Evolutionary conservation across 2,888 invertebrate genomes (phyloP), one percentile per base, ranked within the genome.

Genomic region (Tubulanus polymorphus): DNA sequence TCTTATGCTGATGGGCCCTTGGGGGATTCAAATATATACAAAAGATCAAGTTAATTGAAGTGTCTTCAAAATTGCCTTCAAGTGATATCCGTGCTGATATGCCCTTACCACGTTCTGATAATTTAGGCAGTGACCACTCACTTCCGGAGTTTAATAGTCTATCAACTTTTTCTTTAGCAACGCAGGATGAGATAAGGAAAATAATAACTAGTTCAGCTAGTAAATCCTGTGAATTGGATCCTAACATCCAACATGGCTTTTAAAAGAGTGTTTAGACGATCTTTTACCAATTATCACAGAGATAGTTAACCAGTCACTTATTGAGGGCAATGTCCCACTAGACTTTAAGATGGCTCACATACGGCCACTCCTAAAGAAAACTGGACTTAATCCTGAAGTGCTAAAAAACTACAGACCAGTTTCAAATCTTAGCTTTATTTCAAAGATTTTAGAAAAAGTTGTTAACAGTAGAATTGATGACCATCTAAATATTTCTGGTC

Each of bases 381-480:
- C 41, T 8, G 41, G 41, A 8, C 15, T 41, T 5, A 23, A 41
- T 41, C 41, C 18, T 18, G 41, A 41, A 5, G 23, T 23, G 15
- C 41, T 41, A 18, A 41, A 41, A 15, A 41, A 41, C 41, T 41
- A 41, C 23, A 18, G 41, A 15, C 41, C 41, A 8, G 41, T 41
- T 15, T 41, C 41, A 5, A 41, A 41, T 15, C 41, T 41, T 5
- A 41, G 41, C 23, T 41, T 41, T 41, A 41, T 41, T 41, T 41
- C 41, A 41, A 41, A 41, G 41, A 41, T 41, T 15, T 41, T 41
- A 23, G 41, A 41, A 15, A 41, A 41, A 15, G 41, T 41, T 18
- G 41, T 41, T 15, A 23, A 23, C 15, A 3, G 6, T 5, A 5
- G 41, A 41, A 8, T 41, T 5, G 41, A 41, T 41, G 3, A 23